Base-by-base conservation (phyloP, 2,797 vertebrate species). In the Xiphorhynchus erythropygius region DNA sequence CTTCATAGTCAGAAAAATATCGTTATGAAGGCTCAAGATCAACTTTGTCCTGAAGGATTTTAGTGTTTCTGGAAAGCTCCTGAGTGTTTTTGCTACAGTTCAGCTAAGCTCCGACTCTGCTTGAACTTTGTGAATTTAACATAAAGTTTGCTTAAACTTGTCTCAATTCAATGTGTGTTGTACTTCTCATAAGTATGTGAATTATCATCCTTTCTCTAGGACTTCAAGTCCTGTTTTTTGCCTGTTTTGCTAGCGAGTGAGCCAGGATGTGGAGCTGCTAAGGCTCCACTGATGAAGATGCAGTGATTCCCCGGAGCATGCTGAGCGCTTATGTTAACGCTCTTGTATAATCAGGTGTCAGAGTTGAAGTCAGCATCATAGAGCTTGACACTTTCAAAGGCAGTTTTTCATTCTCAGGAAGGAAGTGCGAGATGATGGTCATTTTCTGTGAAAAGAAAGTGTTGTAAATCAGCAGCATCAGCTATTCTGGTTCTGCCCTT, bases 21-120 rank as follows among this genome's bases (percentile, higher is more conserved):
- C 4, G 5, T 83, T 74, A 22, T 16, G 81, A 69, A 59, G 11
- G 49, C 49, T 64, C 59, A 57, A 70, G 42, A 30, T 33, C n/a
- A 52, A 44, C 64, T 68, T 87, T 80, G 13, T 30, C 28, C 80
- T 74, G 46, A 52, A 91, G 70, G 27, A 37, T 84, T 71, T 92
- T 30, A 32, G 44, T 16, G 13, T 89, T 95, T 91, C 75, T 78
- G 94, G 86, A 94, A 89, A 85, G 39, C 57, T 74, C 57, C 21
- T 2, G 9, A 7, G n/a, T 28, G 16, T 65, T 90, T 92, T 81
- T 50, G 22, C 49, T 19, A 2, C 18, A 23, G 83, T 88, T 92
- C 44, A 21, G 35, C 87, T 65, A n/a, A 56, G 53, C 7, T 67
- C 63, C 4, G 19, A 46, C 53, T 93, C 53, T 80, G 39, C 69